These are phyloP conservation scores for Lacanobia wlatinum DNA, from an alignment of 2,888 invertebrate genomes.

Conservation along the genomic window DNA sequence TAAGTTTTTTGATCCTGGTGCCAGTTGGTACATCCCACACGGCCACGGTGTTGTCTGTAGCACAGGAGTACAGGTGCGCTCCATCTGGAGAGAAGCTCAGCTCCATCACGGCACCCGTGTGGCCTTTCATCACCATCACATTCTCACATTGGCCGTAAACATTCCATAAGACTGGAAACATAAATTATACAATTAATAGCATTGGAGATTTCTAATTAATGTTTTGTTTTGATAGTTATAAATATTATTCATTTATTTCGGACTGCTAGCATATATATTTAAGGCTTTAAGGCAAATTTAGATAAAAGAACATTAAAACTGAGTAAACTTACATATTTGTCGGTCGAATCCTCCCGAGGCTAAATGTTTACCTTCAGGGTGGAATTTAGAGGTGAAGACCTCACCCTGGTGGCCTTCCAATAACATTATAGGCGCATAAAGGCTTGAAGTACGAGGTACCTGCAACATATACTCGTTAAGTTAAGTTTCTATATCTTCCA, in stretches of 20 bases:
- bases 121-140: slow-evolving; percentile 97
- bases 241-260: not conserved
- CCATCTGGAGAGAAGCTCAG: slow-evolving; percentile 97
- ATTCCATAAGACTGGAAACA: slow-evolving; percentile 96
- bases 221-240: not conserved
- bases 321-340: slow-evolving; percentile 95
- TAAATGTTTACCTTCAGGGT: slow-evolving; percentile 98
- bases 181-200: not conserved
- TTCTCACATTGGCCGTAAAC: slow-evolving; percentile 99
- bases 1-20: slow-evolving; percentile 96
- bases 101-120: slow-evolving; percentile 98
- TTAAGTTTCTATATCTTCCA: not conserved
- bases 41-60: slow-evolving; percentile 98
- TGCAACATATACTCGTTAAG: slow-evolving; percentile 76
- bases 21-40: slow-evolving; percentile 98
- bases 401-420: slow-evolving; percentile 99
- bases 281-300: not conserved
- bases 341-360: slow-evolving; percentile 99
- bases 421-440: slow-evolving; percentile 98
- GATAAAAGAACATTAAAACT: not conserved
- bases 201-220: not conserved
- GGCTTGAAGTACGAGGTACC: slow-evolving; percentile 95
- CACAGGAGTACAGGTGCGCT: slow-evolving; percentile 96
- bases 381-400: slow-evolving; percentile 97
- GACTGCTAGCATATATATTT: not conserved